Percentiles rank a stretch among this genome's conserved stretches.
Evolutionary conservation across 2,113 vertebrate species (phyloP).

Genomic region (Anseranas semipalmata): DNA sequence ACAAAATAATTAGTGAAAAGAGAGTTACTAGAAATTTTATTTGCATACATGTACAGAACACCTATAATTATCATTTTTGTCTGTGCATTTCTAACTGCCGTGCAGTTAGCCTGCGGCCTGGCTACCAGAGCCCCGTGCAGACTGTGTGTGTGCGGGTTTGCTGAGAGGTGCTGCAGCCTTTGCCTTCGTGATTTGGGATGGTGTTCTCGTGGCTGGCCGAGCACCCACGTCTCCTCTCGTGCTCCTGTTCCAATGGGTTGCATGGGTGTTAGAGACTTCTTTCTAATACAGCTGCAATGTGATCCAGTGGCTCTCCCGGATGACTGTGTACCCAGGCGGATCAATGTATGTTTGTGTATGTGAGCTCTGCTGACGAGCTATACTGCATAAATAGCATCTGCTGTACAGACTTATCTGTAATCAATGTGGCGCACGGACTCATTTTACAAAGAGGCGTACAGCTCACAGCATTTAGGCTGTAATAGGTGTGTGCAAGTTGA

Average conservation of each 20-base stretch:
- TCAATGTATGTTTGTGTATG: neutral
- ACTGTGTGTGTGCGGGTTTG: rapidly evolving
- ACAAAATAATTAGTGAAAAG: neutral
- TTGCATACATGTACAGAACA: neutral
- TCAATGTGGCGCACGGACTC: neutral
- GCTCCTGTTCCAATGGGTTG: rapidly evolving
- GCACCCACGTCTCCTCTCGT: rapidly evolving
- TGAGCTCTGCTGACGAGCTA: neutral
- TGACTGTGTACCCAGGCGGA: neutral
- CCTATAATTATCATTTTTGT: rapidly evolving
- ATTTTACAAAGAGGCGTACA: neutral
- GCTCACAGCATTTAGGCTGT: neutral
- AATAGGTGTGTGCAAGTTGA: neutral
- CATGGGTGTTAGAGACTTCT: rapidly evolving
- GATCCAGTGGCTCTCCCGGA: neutral
- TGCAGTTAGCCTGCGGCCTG: rapidly evolving
- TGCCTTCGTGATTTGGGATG: rapidly evolving
- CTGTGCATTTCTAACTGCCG: rapidly evolving
- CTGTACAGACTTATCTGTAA: neutral
- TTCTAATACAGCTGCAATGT: rapidly evolving
- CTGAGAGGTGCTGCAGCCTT: neutral
- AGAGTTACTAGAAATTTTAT: neutral
- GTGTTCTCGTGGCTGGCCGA: rapidly evolving
- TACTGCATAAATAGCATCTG: neutral
- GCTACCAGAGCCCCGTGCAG: too few species aligned